These are phyloP conservation scores for Drosophila phalerata DNA, from an alignment of 2,888 invertebrate species.

Conservation along the genomic window DNA sequence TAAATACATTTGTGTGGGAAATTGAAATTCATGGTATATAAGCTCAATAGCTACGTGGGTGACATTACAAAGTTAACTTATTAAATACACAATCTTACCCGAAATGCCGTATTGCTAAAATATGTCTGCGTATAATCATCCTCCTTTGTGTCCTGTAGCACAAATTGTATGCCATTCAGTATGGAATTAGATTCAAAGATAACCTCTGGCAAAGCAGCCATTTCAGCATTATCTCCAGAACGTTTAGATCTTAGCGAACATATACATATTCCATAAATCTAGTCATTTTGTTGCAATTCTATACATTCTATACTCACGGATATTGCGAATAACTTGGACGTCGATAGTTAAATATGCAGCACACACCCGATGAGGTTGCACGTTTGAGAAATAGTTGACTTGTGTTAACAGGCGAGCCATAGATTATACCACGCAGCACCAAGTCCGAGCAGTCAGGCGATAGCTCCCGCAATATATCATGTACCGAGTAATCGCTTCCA, in stretches of 20 bases:
- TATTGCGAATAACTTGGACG: slow-evolving; percentile 64
- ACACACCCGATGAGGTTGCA: slow-evolving; percentile 78
- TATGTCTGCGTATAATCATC: slow-evolving; percentile 75
- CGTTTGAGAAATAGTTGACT: slow-evolving; percentile 71
- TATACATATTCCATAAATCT: not conserved
- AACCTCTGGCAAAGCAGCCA: slow-evolving; percentile 54
- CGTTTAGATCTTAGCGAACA: slow-evolving; percentile 32
- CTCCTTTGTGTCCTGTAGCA: slow-evolving; percentile 70
- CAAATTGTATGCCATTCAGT: slow-evolving; percentile 80
- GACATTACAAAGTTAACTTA: not conserved
- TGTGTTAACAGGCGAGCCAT: slow-evolving; percentile 68
- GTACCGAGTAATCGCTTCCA: slow-evolving; percentile 73
- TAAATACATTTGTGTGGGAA: not conserved
- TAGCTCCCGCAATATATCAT: slow-evolving; percentile 73
- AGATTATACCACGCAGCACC: slow-evolving; percentile 76
- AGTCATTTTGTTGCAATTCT: not conserved
- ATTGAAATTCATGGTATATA: not conserved
- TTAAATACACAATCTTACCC: slow-evolving; percentile 53
- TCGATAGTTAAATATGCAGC: slow-evolving; percentile 84
- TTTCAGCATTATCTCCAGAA: slow-evolving; percentile 54
- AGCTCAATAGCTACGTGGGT: not conserved
- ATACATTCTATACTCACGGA: slow-evolving; percentile 60
- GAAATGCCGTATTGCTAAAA: slow-evolving; percentile 74
- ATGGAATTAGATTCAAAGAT: slow-evolving; percentile 77
- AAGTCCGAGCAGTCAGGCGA: slow-evolving; percentile 80